phyloP scores from a whole-genome alignment of 2,797 vertebrate species.

The Notolepis coatsorum region DNA sequence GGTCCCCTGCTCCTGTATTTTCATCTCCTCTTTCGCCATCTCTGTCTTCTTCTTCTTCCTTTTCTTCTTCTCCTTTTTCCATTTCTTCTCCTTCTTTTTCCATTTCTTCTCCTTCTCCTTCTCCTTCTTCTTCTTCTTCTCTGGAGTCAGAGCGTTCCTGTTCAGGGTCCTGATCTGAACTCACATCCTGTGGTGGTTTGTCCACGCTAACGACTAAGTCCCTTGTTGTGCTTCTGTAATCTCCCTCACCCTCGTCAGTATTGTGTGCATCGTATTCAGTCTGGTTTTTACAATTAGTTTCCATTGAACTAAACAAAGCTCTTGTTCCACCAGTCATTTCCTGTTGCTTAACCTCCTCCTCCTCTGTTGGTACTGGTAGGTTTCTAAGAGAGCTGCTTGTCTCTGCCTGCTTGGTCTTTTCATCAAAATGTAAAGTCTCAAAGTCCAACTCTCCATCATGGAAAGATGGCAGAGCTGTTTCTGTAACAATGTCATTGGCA shows the following conservation, averaged over 20 bases:
- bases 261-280: conserved; percentile 20
- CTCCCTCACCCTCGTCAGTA: conserved; percentile 21
- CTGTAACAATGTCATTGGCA: conserved; percentile 51
- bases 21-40: no score
- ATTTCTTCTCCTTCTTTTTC: conserved; percentile 35
- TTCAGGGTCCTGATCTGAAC: conserved; percentile 49
- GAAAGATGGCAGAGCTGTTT: conserved; percentile 48
- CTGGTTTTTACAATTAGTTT: conserved; percentile 19
- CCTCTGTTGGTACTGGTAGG: conserved; percentile 14
- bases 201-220: neutral
- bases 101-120: conserved; percentile 37
- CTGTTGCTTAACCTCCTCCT: conserved; percentile 49
- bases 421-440: conserved; percentile 63
- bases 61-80: conserved; percentile 36
- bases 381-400: conserved; percentile 8
- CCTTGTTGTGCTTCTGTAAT: conserved; percentile 1
- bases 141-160: conserved; percentile 28
- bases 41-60: conserved; percentile 38
- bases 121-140: conserved; percentile 38
- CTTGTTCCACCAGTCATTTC: conserved; percentile 41
- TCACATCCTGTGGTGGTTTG: conserved; percentile 35
- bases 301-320: conserved; percentile 21
- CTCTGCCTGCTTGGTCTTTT: conserved; percentile 33
- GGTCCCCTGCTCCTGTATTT: conserved; percentile 16
- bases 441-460: conserved; percentile 72